Evolutionary conservation across 2,888 invertebrate genomes (phyloP).

Genomic region (Lasioglossum malachurum): DNA sequence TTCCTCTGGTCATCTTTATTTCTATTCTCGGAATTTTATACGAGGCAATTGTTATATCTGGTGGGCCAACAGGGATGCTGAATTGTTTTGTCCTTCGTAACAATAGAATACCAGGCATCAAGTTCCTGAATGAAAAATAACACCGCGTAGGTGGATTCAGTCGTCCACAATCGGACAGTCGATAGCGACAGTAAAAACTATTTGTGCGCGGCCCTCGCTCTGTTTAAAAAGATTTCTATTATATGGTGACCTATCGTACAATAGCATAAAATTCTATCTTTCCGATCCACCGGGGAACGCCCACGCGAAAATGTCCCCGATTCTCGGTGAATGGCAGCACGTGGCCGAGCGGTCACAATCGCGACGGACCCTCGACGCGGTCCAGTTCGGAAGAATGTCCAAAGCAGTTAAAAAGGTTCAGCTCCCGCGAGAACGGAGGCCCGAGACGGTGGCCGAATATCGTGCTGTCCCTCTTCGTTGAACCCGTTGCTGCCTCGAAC

Average conservation of each 20-base stretch:
- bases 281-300: not conserved
- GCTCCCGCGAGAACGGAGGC: slow-evolving; percentile 34
- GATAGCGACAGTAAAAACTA: not conserved
- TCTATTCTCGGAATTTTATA: not conserved
- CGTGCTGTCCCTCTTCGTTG: slow-evolving; percentile 24
- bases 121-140: not conserved
- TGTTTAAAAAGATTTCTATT: slow-evolving; percentile 2
- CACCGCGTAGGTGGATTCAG: not conserved
- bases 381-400: slow-evolving; percentile 10
- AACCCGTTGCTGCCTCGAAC: slow-evolving; percentile 9
- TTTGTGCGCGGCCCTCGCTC: not conserved
- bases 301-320: slow-evolving; percentile 25
- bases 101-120: not conserved
- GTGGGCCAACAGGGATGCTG: not conserved
- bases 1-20: not conserved
- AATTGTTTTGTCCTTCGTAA: not conserved
- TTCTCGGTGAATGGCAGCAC: slow-evolving; percentile 36
- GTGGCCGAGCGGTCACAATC: slow-evolving; percentile 23
- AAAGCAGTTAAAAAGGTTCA: slow-evolving; percentile 58
- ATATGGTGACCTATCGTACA: not conserved
- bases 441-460: slow-evolving; percentile 12
- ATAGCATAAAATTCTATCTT: slow-evolving; percentile 6
- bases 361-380: slow-evolving; percentile 31
- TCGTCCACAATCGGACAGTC: not conserved
- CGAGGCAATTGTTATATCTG: not conserved